A percentile compares a stretch with the other conserved stretches of the same genome.
phyloP scores from a whole-genome alignment of 2,888 invertebrate species.

The Polyommatus iphigenia region DNA sequence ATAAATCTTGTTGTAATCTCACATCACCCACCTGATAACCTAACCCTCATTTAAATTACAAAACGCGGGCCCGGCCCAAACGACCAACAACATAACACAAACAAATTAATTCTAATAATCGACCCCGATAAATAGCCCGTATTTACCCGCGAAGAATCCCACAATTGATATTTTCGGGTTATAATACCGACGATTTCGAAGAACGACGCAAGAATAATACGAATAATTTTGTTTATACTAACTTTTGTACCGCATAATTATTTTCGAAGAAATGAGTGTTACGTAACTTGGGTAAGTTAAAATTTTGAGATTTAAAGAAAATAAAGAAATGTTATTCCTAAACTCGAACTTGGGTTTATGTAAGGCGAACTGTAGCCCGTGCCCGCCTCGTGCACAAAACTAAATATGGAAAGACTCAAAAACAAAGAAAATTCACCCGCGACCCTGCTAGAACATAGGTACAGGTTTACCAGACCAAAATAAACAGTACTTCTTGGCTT shows the following conservation, averaged over 20 bases:
- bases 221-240: slow-evolving; percentile 36
- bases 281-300: background rate
- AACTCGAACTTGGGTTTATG: background rate
- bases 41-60: slow-evolving; percentile 77
- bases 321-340: slow-evolving; percentile 23
- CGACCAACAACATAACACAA: slow-evolving; percentile 72
- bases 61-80: slow-evolving; percentile 63
- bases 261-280: slow-evolving; percentile 16
- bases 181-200: slow-evolving; percentile 68
- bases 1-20: slow-evolving; percentile 20
- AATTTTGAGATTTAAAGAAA: slow-evolving; percentile 5
- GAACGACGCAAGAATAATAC: slow-evolving; percentile 56
- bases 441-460: background rate
- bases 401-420: slow-evolving; percentile 1
- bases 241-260: slow-evolving; percentile 31
- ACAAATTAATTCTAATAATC: slow-evolving; percentile 80
- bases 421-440: slow-evolving; percentile 3
- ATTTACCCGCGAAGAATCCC: slow-evolving; percentile 78
- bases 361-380: background rate
- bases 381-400: background rate
- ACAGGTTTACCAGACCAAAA: background rate
- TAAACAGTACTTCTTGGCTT: no score
- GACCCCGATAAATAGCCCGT: slow-evolving; percentile 78
- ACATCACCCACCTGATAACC: slow-evolving; percentile 27
- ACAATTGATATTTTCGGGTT: slow-evolving; percentile 76